phyloP scores from a whole-genome alignment of 2,888 invertebrate species.

The Ectropis crepuscularia region DNA sequence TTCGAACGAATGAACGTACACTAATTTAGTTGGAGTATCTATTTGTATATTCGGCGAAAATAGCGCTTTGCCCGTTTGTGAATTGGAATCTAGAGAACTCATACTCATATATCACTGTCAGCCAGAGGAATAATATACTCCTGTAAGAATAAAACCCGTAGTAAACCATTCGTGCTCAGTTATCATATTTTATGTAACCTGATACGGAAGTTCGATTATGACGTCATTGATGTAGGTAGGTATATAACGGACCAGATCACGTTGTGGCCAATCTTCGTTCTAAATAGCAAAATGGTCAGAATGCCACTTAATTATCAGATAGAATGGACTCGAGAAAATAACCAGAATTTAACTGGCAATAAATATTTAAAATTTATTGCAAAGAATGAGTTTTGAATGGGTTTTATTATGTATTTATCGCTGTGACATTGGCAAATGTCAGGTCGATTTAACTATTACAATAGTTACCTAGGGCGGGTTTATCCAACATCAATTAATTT shows the following conservation, averaged over 20 bases:
- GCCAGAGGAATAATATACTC: too few species aligned
- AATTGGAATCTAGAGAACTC: too few species aligned
- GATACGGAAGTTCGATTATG: too few species aligned
- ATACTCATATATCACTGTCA: too few species aligned
- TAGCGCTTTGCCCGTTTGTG: too few species aligned
- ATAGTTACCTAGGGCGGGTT: conserved; percentile 1
- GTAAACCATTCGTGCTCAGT: too few species aligned
- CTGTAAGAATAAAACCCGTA: too few species aligned
- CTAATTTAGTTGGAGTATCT: too few species aligned
- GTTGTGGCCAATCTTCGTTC: background rate
- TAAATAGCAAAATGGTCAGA: conserved; percentile 5
- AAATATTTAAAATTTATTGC: conserved; percentile 9
- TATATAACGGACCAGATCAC: background rate
- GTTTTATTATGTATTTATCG: conserved; percentile 17
- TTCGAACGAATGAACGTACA: too few species aligned
- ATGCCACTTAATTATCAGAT: conserved; percentile 8
- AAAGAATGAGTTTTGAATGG: conserved; percentile 7
- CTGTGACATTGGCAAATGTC: conserved; percentile 33
- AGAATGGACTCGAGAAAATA: conserved; percentile 7
- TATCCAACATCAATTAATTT: background rate
- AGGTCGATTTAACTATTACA: conserved; percentile 32
- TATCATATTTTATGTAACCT: too few species aligned
- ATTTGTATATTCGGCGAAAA: too few species aligned
- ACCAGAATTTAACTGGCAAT: conserved; percentile 10
- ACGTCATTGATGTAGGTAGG: too few species aligned